phyloP scores from a whole-genome alignment of 2,113 vertebrate species.

The Trogon melanurus region DNA sequence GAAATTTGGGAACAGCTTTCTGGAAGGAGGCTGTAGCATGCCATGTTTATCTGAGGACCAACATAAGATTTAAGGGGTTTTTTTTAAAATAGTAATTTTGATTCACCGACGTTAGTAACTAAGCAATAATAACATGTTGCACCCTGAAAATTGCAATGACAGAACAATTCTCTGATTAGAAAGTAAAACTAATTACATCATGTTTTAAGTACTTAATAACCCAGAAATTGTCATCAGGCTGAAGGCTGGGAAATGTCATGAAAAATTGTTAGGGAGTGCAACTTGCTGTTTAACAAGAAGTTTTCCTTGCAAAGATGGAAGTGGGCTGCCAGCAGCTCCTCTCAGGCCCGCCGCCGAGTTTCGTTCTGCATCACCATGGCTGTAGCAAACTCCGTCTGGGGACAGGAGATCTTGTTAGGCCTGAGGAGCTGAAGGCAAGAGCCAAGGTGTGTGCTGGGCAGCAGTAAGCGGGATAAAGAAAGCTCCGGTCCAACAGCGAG shows the following conservation, averaged over 20 bases:
- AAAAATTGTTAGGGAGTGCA: not conserved
- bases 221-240: not conserved
- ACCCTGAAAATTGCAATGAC: not conserved
- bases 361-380: fast-evolving
- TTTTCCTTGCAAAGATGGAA: not conserved
- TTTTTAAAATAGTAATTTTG: not conserved
- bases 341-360: not conserved
- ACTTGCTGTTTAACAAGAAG: not conserved
- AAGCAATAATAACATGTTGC: not conserved
- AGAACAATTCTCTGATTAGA: slow-evolving; percentile 38
- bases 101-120: not conserved
- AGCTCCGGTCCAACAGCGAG: fast-evolving
- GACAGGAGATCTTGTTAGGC: not conserved
- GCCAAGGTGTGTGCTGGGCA: not conserved
- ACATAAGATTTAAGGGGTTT: not conserved
- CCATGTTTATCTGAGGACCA: not conserved
- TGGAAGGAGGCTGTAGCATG: not conserved
- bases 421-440: not conserved
- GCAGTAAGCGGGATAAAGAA: not conserved
- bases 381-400: not conserved
- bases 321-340: not conserved
- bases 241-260: not conserved
- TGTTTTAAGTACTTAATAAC: slow-evolving; percentile 40
- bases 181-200: not conserved
- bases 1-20: not conserved